Evolutionary conservation across 2,113 vertebrate genomes (phyloP).

Genomic region (Mellivora capensis): DNA sequence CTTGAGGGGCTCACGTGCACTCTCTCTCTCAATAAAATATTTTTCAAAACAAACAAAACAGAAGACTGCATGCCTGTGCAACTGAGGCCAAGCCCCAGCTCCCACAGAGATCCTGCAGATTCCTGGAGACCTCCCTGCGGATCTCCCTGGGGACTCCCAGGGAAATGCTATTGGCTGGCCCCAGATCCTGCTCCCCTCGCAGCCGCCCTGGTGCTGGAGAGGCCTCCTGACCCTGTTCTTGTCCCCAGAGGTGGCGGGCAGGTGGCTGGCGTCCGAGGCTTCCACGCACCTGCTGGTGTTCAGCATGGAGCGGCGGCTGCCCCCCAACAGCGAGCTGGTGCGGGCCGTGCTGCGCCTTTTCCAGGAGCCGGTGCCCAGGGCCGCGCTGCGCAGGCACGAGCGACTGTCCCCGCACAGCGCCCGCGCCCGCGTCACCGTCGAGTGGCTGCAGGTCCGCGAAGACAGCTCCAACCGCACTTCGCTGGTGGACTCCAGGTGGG

Average conservation of each 20-base stretch:
- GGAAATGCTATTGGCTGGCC: not conserved
- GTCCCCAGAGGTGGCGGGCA: slow-evolving; percentile 86
- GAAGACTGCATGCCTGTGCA: not conserved
- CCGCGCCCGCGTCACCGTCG: slow-evolving; percentile 91
- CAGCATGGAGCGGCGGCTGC: slow-evolving; percentile 92
- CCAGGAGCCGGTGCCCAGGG: slow-evolving; percentile 80
- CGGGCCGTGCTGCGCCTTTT: slow-evolving; percentile 95
- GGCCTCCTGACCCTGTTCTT: not conserved
- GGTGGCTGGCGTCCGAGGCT: slow-evolving; percentile 86
- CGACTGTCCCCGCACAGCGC: slow-evolving; percentile 65
- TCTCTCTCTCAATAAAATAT: no score
- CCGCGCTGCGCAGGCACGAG: slow-evolving; percentile 65
- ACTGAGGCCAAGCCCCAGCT: not conserved
- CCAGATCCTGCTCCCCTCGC: not conserved
- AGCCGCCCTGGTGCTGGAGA: not conserved
- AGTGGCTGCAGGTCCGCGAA: slow-evolving; percentile 88
- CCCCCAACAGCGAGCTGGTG: slow-evolving; percentile 92
- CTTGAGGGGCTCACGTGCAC: no score
- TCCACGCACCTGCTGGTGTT: slow-evolving; percentile 88
- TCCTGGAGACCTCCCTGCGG: no score
- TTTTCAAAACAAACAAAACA: not conserved
- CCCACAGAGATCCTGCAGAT: no score
- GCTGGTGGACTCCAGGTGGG: slow-evolving; percentile 93
- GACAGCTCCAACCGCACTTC: slow-evolving; percentile 91
- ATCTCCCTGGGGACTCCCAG: not conserved